Conservation (phyloP, 2,113 vertebrate genomes). For the Dendrocopos noguchii region DNA sequence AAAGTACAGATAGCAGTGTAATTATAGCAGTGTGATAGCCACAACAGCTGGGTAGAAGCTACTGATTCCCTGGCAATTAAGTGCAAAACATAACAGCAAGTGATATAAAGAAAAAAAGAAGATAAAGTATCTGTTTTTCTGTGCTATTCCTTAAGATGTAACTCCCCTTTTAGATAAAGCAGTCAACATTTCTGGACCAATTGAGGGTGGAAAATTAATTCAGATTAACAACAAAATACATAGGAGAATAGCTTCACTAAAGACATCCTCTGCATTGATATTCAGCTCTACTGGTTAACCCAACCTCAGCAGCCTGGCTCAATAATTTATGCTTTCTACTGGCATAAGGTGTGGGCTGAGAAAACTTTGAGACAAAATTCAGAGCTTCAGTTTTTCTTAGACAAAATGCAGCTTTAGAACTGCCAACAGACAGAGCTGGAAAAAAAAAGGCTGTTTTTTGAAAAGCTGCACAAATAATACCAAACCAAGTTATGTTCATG, state of each 20-base stretch:
- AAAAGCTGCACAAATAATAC: background rate
- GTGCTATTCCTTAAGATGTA: background rate
- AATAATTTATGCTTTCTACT: slow-evolving; percentile 1
- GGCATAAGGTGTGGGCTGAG: background rate
- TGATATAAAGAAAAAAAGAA: background rate
- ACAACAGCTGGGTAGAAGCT: slow-evolving; percentile 32
- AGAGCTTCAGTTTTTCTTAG: background rate
- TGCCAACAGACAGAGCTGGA: background rate
- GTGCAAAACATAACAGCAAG: background rate
- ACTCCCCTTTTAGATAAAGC: background rate
- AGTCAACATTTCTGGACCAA: background rate
- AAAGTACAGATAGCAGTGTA: background rate
- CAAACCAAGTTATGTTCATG: background rate
- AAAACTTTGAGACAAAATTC: background rate
- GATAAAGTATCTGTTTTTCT: background rate
- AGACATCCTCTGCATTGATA: background rate
- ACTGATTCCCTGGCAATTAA: background rate
- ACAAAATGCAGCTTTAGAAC: background rate
- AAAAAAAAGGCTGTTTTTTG: background rate
- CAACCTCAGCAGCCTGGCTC: background rate
- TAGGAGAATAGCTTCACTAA: background rate
- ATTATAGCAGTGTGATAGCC: background rate
- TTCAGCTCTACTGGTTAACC: background rate
- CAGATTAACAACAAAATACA: background rate
- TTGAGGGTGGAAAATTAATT: background rate